Evolutionary conservation across 2,888 invertebrate species (phyloP).

Genomic region (Coenonympha arcania): DNA sequence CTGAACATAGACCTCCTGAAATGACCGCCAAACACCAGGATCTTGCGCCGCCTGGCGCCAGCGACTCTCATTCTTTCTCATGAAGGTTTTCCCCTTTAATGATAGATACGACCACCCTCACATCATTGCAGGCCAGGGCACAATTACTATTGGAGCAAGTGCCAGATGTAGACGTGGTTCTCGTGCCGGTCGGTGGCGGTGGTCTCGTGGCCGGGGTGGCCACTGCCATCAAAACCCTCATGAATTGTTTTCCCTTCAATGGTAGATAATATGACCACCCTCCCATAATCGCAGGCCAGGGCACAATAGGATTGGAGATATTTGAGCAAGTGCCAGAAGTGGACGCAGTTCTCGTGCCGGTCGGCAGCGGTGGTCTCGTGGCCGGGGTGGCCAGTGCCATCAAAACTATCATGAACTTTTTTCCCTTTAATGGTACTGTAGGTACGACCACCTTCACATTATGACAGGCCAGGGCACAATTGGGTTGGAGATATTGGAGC

Average conservation of each 20-base stretch:
- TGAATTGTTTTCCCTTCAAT: no score
- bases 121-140: constrained; percentile 96
- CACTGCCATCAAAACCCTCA: constrained; percentile 90
- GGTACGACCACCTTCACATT: constrained; percentile 95
- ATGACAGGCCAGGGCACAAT: constrained; percentile 97
- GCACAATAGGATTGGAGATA: constrained; percentile 94
- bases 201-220: constrained; percentile 94
- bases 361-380: constrained; percentile 94
- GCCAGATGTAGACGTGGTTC: constrained; percentile 87
- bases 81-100: no score
- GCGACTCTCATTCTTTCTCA: no score
- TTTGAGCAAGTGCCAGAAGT: constrained; percentile 90
- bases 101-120: constrained; percentile 93
- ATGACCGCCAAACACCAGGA: background rate
- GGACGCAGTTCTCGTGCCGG: constrained; percentile 92
- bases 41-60: background rate
- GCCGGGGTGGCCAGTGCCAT: constrained; percentile 93
- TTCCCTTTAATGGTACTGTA: constrained; percentile 49
- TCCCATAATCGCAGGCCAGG: constrained; percentile 95
- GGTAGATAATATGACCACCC: constrained; percentile 94
- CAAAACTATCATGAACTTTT: no score
- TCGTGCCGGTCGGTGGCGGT: constrained; percentile 95
- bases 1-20: no score
- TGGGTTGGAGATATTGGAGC: constrained; percentile 93
- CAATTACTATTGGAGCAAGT: constrained; percentile 94